Evolutionary conservation across 2,113 vertebrate genomes (phyloP), one percentile per base, ranked within the genome.

Genomic region (Zonotrichia leucophrys): DNA sequence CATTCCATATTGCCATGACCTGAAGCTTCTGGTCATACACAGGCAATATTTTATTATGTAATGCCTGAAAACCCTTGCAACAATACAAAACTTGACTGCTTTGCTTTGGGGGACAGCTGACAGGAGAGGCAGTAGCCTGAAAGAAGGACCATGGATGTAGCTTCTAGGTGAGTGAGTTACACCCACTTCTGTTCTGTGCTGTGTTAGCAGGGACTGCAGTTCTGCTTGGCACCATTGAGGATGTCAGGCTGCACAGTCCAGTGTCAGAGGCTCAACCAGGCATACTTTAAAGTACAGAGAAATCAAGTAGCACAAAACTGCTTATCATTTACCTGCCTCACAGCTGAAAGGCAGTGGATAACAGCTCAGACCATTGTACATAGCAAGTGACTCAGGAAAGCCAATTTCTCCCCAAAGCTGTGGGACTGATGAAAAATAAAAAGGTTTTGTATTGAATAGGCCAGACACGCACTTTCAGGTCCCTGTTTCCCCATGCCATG

Each of bases 401-500:
- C 56, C 10, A 81, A 56, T 17, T 75, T 73, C n/a, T n/a, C n/a
- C n/a, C n/a, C 66, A 56, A 0, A 3, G 22, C 53, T 91, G 58
- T 46, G 60, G 64, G 37, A 10, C n/a, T 64, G 66, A 50, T 83
- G 62, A 27, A 66, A 23, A 74, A 52, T 41, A 27, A 44, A 64
- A 37, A 5, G 4, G 11, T 31, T 44, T 39, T 31, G 5, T 63
- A 60, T 21, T 39, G 24, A 41, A 42, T 10, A 15, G n/a, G 47
- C 67, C 3, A 2, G 35, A 37, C 8, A 17, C 17, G 11, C 0
- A 0, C 11, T 80, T 77, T 12, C 10, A 63, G 55, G 42, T 87
- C 59, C 22, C 15, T 0, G 0, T 62, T 83, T 91, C 59, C 35
- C 42, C 14, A 16, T 27, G 17, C 17, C 8, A 4, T 5, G 28